A percentile compares a stretch with the other conserved stretches of the same genome.
phyloP scores from a whole-genome alignment of 2,797 vertebrate genomes.

The Botia kubotai region DNA sequence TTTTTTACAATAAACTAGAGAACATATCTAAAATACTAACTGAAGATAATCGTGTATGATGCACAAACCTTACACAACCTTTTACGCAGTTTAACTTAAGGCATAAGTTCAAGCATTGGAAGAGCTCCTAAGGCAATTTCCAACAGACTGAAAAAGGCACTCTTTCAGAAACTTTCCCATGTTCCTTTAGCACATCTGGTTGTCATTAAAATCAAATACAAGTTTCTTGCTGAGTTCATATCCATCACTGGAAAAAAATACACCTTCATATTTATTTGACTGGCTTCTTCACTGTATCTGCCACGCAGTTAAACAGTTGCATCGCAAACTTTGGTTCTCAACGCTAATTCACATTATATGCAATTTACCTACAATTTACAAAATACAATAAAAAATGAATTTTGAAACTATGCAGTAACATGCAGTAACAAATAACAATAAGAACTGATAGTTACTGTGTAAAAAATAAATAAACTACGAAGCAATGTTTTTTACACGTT shows the following conservation, averaged over 20 bases:
- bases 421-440: neutral
- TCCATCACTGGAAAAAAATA: slow-evolving; percentile 55
- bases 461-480: neutral
- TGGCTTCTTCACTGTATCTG: slow-evolving; percentile 13
- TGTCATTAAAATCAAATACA: slow-evolving; percentile 57
- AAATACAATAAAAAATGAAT: neutral
- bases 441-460: neutral
- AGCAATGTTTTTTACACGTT: neutral
- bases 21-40: neutral
- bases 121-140: neutral
- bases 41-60: neutral
- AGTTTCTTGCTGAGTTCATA: slow-evolving; percentile 48
- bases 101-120: slow-evolving; percentile 30
- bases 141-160: slow-evolving; percentile 14
- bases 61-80: neutral
- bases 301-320: slow-evolving; percentile 21
- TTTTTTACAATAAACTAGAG: neutral
- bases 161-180: neutral
- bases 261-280: slow-evolving; percentile 18
- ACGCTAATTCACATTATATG: neutral
- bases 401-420: neutral
- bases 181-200: slow-evolving; percentile 70
- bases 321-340: slow-evolving; percentile 2
- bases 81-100: slow-evolving; percentile 4
- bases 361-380: slow-evolving; percentile 5